Evolutionary conservation across 2,113 vertebrate genomes (phyloP), one percentile per base, ranked within the genome.

Genomic region (Rhinoptilus africanus): DNA sequence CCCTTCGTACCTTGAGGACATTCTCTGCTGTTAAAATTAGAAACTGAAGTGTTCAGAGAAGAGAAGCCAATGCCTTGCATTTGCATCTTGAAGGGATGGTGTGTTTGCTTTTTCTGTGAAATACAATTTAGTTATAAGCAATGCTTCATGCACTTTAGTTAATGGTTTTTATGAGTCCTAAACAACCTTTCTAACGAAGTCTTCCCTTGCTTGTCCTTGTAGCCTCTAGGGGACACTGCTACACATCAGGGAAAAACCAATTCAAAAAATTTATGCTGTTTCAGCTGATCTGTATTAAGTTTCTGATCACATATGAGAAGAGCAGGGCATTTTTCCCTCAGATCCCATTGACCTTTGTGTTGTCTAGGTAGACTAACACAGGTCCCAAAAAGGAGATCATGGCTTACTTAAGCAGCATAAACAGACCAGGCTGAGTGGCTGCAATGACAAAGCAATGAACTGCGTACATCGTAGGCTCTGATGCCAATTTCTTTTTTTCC

Each of bases 401-500:
- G 12, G 27, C 23, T 74, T 34, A 51, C 56, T 16, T 21, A 37
- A 59, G 73, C 12, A 28, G 18, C 59, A 24, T 51, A 26, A 54
- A 45, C 16, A 60, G 34, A 41, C 32, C 19, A 12, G 7, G 19
- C 24, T 53, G 89, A 83, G 64, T 73, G 68, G 35, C 24, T 7
- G 4, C 81, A 78, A 73, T 12, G 30, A 39, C 24, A 72, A 93
- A 91, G 43, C 3, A 1, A 72, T 72, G 69, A 96, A 93, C 8
- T 27, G 16, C 32, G 34, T 47, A 60, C 20, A 45, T 88, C 12
- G 5, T 37, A 30, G 64, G 68, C 69, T 93, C 82, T 83, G 75
- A 68, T 94, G 94, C 43, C 87, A 88, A 79, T 81, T 95, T 88
- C 88, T 95, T 95, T 96, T 96, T 97, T 98, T 98, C 77, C 9